Evolutionary conservation across 2,888 invertebrate genomes (phyloP), one percentile per base, ranked within the genome.

Genomic region (Himalopsyche kuldschensis): DNA sequence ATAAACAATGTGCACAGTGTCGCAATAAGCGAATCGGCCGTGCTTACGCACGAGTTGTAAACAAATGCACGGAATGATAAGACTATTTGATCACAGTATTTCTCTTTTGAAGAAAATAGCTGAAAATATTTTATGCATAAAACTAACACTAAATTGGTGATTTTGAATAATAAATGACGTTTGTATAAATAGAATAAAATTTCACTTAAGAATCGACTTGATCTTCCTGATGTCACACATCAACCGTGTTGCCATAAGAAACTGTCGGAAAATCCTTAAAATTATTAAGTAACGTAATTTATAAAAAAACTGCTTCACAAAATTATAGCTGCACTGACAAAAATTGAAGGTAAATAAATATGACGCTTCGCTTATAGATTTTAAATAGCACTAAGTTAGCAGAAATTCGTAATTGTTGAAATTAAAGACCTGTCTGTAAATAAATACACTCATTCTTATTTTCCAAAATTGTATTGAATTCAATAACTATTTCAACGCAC

Each of bases 1-100:
- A 92, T 92, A 92, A 92, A 92, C 91, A 92, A 91, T 89, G 89
- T 90, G 90, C 90, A 89, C 84, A 48, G 85, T 82, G 84, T 85
- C 85, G 85, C 85, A 85, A 82, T 84, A 78, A 77, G 83, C 81
- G 63, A 82, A 75, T 79, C 80, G 79, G 80, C 82, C 76, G 75
- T 78, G 80, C 82, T 75, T 80, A 82, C 75, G 77, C 84, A 82
- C 80, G 80, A 84, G 82, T 83, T 81, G 85, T 85, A 85, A 85
- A 85, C 85, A 85, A 85, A 85, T 69, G 76, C 78, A 77, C 32
- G 63, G 41, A 79, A 46, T 41, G 83, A 82, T 79, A 75, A 80
- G 83, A 79, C 17, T 20, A 69, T 48, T 78, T 31, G 31, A 82
- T 46, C 82, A 76, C 79, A 46, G 48, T 55, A 76, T 48, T 82